These are phyloP conservation scores for Ptilonorhynchus violaceus DNA, from an alignment of 2,113 vertebrate genomes.

Conservation along the genomic window DNA sequence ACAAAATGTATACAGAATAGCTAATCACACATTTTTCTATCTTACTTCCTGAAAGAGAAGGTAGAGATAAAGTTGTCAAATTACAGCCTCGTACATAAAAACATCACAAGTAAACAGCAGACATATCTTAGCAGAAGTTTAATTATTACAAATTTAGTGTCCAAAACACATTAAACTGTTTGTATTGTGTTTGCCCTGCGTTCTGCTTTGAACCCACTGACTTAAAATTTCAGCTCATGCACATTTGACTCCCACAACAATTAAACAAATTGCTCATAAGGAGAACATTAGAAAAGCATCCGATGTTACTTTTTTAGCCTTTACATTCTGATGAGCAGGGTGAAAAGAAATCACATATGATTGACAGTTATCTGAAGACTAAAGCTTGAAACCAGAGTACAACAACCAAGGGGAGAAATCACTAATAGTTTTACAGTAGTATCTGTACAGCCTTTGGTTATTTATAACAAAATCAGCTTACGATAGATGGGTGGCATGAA, in stretches of 20 bases:
- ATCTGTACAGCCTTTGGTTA: not conserved
- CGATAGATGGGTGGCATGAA: not conserved
- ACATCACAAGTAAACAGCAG: not conserved
- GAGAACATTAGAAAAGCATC: not conserved
- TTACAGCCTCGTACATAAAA: not conserved
- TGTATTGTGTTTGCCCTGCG: not conserved
- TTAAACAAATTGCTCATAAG: not conserved
- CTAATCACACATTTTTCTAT: not conserved
- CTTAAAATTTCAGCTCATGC: not conserved
- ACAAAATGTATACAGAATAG: not conserved
- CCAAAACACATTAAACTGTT: not conserved
- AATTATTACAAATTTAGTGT: not conserved
- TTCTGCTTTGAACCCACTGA: not conserved
- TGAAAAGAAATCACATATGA: not conserved
- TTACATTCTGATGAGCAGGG: not conserved
- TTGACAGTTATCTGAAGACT: not conserved
- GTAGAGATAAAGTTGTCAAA: not conserved
- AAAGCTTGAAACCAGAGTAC: not conserved
- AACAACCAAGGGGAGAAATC: rapidly evolving
- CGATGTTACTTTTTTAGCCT: not conserved
- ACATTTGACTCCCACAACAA: not conserved
- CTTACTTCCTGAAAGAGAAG: not conserved
- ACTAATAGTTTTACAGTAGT: not conserved
- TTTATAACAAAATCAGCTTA: slow-evolving; percentile 22
- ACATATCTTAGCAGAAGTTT: not conserved